Conservation (phyloP, 2,797 vertebrate species). For the Characodon lateralis region DNA sequence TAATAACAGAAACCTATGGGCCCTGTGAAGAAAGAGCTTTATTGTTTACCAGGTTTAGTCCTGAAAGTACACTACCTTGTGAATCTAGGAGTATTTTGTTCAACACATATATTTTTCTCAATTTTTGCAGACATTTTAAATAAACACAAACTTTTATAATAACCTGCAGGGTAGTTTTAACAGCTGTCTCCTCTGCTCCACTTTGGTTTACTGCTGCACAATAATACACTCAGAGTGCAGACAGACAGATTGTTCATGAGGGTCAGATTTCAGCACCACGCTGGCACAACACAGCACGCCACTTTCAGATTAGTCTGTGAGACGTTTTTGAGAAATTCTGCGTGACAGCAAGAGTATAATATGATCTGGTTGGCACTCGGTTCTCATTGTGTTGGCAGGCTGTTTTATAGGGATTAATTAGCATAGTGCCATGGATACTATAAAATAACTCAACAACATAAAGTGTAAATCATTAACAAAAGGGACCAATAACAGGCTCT, state of each 20-base stretch:
- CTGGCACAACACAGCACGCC: not conserved
- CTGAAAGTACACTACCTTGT: not conserved
- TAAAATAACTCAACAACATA: not conserved
- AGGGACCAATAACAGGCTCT: not conserved
- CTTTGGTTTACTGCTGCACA: constrained; percentile 6
- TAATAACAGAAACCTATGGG: not conserved
- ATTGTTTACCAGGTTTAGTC: not conserved
- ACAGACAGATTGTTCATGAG: constrained; percentile 3
- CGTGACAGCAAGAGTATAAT: not conserved
- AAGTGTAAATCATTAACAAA: not conserved
- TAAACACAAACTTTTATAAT: not conserved
- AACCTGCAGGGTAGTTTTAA: not conserved
- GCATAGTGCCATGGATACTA: not conserved
- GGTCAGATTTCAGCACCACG: constrained; percentile 2
- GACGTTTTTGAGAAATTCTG: not conserved
- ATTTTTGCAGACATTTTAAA: not conserved
- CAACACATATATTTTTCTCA: not conserved
- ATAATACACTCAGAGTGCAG: not conserved
- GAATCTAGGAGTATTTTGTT: not conserved
- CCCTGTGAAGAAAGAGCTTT: not conserved
- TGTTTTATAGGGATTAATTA: constrained; percentile 1
- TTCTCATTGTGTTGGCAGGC: not conserved
- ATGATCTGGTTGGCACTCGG: not conserved
- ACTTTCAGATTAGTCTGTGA: not conserved
- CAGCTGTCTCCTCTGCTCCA: not conserved